Evolutionary conservation across 2,888 invertebrate species (phyloP), one percentile per base, ranked within the genome.

Genomic region (Archaeoteleia sp.): DNA sequence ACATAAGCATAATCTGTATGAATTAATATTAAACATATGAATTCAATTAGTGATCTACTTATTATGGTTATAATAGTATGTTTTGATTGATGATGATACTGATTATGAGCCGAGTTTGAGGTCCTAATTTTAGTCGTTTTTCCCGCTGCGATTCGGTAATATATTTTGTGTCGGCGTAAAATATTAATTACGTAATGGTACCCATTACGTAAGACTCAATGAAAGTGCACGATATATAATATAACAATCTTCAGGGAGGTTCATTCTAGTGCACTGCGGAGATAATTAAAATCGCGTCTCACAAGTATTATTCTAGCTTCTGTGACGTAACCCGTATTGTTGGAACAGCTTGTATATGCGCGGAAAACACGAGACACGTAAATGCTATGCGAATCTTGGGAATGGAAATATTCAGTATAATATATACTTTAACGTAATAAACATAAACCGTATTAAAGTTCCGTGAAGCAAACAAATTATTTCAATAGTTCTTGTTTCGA

Each of bases 271-370:
- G 35, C 45, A 43, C 10, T 14, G 42, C 43, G 1, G 34, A 49
- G 55, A 65, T 65, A 65, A 65, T 65, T 53, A 65, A 32, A 58
- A 65, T 27, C 40, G 13, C 57, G 57, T 65, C 43, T 55, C 23
- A 29, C 34, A 7, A 23, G 30, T 20, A n/a, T 61, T 61, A 39
- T n/a, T 25, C 37, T 61, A 32, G 45, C 29, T 61, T 61, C 51
- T 53, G 27, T 65, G 51, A 57, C 27, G 65, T 42, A 65, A 65
- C 32, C 17, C 25, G 45, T 27, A 58, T 65, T 65, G 65, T 65
- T 46, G 23, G 27, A 37, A 25, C 13, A 49, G 30, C 49, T 49
- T 51, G 51, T 60, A 51, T 60, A 14, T 45, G 40, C 6, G 30
- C 51, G 34, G 37, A 51, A 43, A 30, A 17, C 15, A 15, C 37